These are phyloP conservation scores for Bovichtus variegatus DNA, from an alignment of 2,797 vertebrate species.

Conservation along the genomic window DNA sequence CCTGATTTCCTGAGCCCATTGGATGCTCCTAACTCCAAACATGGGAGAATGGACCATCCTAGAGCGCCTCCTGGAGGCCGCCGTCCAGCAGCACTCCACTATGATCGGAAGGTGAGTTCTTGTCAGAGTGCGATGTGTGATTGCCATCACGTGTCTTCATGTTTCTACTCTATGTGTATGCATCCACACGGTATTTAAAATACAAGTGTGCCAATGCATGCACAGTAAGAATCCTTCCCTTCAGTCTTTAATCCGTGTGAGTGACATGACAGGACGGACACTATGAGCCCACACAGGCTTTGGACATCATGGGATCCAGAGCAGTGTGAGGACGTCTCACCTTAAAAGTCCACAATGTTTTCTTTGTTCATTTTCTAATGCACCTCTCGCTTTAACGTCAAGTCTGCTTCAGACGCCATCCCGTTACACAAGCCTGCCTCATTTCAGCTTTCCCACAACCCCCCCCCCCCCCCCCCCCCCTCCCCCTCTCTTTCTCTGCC, in stretches of 20 bases:
- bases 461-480: neutral
- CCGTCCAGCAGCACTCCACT: constrained; percentile 93
- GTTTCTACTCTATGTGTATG: neutral
- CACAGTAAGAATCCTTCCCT: constrained; percentile 18
- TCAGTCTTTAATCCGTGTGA: constrained; percentile 73
- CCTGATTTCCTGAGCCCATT: constrained; percentile 63
- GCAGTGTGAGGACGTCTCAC: constrained; percentile 56
- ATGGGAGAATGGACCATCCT: constrained; percentile 95
- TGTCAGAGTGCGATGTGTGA: neutral
- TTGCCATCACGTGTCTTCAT: neutral
- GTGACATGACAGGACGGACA: constrained; percentile 68
- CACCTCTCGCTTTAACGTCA: neutral
- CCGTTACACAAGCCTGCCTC: constrained; percentile 18
- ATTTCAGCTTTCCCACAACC: constrained; percentile 7
- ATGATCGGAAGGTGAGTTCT: constrained; percentile 90
- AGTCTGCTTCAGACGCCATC: constrained; percentile 24
- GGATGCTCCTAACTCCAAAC: constrained; percentile 77
- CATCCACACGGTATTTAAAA: neutral
- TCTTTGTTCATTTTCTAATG: too few species aligned
- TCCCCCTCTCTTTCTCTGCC: neutral
- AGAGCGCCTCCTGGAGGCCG: constrained; percentile 93
- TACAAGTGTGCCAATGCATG: neutral
- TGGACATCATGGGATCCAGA: constrained; percentile 45
- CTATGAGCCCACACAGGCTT: constrained; percentile 58
- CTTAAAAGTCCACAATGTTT: neutral